Conservation (phyloP, 2,113 vertebrate species). For the Falco punctatus region DNA sequence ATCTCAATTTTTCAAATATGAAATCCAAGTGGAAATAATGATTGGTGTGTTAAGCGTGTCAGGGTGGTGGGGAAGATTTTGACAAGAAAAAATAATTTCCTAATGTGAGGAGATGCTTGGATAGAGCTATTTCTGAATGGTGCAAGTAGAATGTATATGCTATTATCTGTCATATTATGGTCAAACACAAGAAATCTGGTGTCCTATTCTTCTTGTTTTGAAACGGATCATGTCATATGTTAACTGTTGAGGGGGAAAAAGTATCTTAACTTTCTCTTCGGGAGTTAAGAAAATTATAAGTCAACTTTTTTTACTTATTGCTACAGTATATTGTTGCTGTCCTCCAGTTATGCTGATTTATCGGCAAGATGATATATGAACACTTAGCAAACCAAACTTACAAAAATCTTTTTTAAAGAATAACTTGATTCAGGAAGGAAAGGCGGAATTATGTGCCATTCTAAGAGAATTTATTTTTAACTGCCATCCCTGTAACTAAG, state of each 20-base stretch:
- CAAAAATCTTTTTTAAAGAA: background rate
- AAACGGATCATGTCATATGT: background rate
- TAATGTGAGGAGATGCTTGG: background rate
- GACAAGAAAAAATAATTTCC: background rate
- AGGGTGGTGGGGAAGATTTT: background rate
- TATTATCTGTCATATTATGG: background rate
- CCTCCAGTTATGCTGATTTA: background rate
- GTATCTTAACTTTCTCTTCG: background rate
- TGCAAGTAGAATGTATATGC: background rate
- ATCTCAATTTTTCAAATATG: slow-evolving; percentile 22
- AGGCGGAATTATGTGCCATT: background rate
- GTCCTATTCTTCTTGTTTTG: background rate
- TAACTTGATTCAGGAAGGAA: background rate
- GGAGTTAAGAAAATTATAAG: background rate
- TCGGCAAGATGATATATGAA: background rate
- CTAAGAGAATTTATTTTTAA: background rate
- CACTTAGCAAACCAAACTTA: background rate
- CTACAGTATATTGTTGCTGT: background rate
- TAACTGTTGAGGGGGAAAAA: background rate
- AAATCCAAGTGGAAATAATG: background rate
- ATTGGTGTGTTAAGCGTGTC: background rate
- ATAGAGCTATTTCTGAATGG: background rate
- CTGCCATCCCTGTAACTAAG: background rate
- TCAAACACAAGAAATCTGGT: background rate
- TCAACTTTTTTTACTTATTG: background rate